Base-by-base conservation (phyloP, 1,140 invertebrate genomes). In the Ips typographus region DNA sequence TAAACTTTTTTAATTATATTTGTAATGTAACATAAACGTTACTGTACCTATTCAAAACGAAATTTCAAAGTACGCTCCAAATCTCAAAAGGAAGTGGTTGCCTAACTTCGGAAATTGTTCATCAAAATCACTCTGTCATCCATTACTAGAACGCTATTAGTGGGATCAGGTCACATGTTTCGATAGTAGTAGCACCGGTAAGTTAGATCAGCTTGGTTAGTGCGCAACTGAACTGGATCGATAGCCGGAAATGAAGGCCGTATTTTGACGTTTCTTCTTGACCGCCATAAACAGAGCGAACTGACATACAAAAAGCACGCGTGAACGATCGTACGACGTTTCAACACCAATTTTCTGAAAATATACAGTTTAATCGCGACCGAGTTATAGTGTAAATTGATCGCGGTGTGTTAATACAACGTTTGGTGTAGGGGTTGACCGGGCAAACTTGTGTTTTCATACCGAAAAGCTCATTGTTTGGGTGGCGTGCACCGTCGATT, bases 261-360 rank as follows among this genome's bases (percentile, higher is more conserved):
- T 44, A 38, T 58, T 66, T 58, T 66, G 64, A 66, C 59, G 61
- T 65, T 53, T 55, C 7, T 68, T 60, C 73, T 76, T 74, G 75
- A 76, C 73, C 75, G 75, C 75, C 75, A 76, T 76, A 73, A 69
- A 71, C 66, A 66, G 8, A 22, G n/a, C n/a, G 62, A 75, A 68
- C 73, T 76, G 72, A 73, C 72, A 75, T 59, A 4, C 44, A 52
- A 22, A 58, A 75, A 36, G 73, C 73, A 74, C 73, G 75, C 75
- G 73, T 73, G 73, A 73, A 56, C 43, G 39, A 66, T 40, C 44
- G 43, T 60, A 52, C 40, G 40, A 51, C 40, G 66, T 59, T 67
- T 67, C 59, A 4, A 58, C 4, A 38, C 40, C 7, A 40, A 39
- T 55, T 58, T 66, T 58, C 42, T 36, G n/a, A 38, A 57, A 42